Conservation (phyloP, 2,113 vertebrate species). For the Alethe diademata region DNA sequence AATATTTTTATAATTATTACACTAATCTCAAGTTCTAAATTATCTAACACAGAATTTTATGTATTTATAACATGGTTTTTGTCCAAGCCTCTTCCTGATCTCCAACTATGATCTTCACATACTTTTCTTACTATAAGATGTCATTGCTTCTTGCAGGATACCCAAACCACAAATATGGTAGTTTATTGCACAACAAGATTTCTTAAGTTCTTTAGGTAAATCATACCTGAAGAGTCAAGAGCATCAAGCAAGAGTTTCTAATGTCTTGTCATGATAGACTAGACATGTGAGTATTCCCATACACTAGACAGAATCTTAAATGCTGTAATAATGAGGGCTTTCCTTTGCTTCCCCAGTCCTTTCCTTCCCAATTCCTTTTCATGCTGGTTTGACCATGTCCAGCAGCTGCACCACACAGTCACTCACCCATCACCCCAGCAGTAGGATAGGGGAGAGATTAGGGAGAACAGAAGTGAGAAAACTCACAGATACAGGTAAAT, state of each 20-base stretch:
- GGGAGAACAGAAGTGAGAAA: background rate
- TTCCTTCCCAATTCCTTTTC: background rate
- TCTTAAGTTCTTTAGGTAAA: background rate
- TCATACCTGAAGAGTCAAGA: background rate
- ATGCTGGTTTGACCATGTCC: background rate
- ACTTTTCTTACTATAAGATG: background rate
- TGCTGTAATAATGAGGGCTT: background rate
- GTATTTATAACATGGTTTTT: background rate
- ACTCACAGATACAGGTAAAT: background rate
- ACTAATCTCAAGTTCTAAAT: background rate
- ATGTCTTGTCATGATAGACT: background rate
- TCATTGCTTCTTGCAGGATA: background rate
- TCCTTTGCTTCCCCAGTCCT: background rate
- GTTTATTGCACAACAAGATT: background rate
- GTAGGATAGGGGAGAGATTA: background rate
- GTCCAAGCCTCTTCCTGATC: background rate
- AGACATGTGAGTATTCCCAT: background rate
- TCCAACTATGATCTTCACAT: background rate
- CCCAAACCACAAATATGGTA: background rate
- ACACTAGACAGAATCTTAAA: background rate
- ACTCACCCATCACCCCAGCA: rapidly evolving
- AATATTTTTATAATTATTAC: background rate
- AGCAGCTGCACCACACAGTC: background rate
- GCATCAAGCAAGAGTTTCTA: background rate
- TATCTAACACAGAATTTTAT: background rate